Evolutionary conservation across 2,888 invertebrate species (phyloP).

Genomic region (Nemurella pictetii): DNA sequence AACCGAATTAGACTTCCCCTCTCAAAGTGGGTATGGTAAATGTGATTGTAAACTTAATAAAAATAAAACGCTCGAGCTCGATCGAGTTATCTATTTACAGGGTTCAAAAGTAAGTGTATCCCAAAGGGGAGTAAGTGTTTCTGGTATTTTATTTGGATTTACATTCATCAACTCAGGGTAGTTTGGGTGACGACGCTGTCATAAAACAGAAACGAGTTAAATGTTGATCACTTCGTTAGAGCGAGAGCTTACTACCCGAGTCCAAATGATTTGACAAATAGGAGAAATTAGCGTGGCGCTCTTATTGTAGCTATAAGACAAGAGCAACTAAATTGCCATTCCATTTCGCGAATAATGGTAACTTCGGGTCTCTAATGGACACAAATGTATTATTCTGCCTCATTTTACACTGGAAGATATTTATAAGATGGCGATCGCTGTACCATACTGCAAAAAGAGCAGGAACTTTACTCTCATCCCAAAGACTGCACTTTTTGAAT

Average conservation of each 20-base stretch:
- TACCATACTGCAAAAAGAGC: no score
- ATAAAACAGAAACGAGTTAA: background rate
- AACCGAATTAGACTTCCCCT: background rate
- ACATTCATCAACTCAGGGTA: background rate
- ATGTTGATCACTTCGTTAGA: background rate
- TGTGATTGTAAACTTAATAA: constrained; percentile 9
- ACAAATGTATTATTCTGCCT: no score
- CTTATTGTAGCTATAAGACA: no score
- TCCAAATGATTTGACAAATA: no score
- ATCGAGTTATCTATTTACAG: background rate
- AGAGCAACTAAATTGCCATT: no score
- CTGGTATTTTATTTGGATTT: background rate
- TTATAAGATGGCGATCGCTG: no score
- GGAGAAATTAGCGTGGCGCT: no score
- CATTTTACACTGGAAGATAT: no score
- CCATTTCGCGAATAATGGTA: no score
- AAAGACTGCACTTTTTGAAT: no score
- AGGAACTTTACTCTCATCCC: no score
- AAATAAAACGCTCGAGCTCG: background rate
- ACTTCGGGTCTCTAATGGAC: no score
- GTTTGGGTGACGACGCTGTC: background rate
- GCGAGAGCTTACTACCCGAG: background rate
- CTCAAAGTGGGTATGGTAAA: background rate
- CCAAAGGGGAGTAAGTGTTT: background rate
- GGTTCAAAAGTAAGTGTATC: background rate